Base-by-base conservation (phyloP, 1,140 invertebrate species). In the Eurosta solidaginis region DNA sequence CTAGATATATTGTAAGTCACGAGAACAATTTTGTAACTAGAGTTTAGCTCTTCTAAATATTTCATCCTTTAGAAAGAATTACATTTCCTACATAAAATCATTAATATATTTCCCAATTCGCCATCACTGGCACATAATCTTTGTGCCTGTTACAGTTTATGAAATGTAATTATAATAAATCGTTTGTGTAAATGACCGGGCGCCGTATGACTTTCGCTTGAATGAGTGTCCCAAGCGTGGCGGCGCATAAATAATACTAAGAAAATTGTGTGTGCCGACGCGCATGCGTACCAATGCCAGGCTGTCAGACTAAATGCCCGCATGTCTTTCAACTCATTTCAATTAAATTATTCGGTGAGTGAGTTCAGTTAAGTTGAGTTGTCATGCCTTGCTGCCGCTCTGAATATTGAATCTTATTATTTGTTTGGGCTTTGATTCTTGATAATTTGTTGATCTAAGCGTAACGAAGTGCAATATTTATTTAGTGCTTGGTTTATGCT, bases 401-500 rank as follows among this genome's bases (percentile, higher is more conserved):
- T 68, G 33, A 68, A 17, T 20, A n/a, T 36, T n/a, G 59, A 29
- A 40, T 68, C 40, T 36, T 1, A 40, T 40, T 68, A 33, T 20
- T 33, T n/a, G n/a, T n/a, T 68, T 68, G 59, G 20, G 59, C 59
- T 68, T 29, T 68, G 59, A 68, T 68, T 68, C 59, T 68, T n/a
- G 7, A 68, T 33, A 68, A 68, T 68, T 68, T 68, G 36, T 68
- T 68, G 59, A 68, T 33, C 59, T 68, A 10, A 42, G 59, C 59
- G 59, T n/a, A 17, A n/a, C n/a, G n/a, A n/a, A n/a, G n/a, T n/a
- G n/a, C n/a, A 54, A 22, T 33, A 36, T 40, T 20, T 17, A 36
- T n/a, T n/a, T 20, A 40, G 33, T n/a, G 59, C 33, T 40, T 20
- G 27, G 27, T 29, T 17, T 68, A 20, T 17, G 45, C 12, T n/a